Percentiles rank a stretch among this genome's conserved stretches.
These are phyloP conservation scores for Chiloscyllium punctatum DNA, from an alignment of 2,797 vertebrate species.

Conservation along the genomic window DNA sequence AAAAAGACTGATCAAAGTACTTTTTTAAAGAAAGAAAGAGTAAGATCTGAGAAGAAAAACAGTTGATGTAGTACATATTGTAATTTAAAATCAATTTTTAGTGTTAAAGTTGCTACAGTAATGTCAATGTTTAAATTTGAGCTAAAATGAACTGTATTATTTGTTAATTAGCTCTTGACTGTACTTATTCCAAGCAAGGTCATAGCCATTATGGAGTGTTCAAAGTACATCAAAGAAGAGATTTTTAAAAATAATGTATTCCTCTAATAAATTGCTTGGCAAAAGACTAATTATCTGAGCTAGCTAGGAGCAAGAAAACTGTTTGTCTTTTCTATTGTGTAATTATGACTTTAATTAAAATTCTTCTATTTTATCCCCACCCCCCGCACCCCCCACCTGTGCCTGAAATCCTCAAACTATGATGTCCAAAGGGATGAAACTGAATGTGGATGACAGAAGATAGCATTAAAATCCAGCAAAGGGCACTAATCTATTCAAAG, in stretches of 20 bases:
- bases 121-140: neutral
- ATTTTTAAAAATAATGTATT: slow-evolving; percentile 10
- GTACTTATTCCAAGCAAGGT: neutral
- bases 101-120: neutral
- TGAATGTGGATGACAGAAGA: neutral
- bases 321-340: neutral
- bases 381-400: too few relatives aligned
- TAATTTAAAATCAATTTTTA: neutral
- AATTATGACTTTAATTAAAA: slow-evolving; percentile 24
- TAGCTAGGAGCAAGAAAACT: neutral
- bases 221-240: neutral
- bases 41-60: neutral
- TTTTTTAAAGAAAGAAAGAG: neutral
- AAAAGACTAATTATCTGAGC: neutral
- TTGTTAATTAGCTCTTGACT: neutral
- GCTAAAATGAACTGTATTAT: neutral
- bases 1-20: neutral
- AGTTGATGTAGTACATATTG: neutral
- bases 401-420: neutral
- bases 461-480: neutral
- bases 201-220: too few relatives aligned
- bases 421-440: neutral
- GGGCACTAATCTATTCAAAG: neutral
- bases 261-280: neutral
- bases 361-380: neutral